Conservation (phyloP, 2,888 invertebrate genomes). For the Phymatocera aterrima region DNA sequence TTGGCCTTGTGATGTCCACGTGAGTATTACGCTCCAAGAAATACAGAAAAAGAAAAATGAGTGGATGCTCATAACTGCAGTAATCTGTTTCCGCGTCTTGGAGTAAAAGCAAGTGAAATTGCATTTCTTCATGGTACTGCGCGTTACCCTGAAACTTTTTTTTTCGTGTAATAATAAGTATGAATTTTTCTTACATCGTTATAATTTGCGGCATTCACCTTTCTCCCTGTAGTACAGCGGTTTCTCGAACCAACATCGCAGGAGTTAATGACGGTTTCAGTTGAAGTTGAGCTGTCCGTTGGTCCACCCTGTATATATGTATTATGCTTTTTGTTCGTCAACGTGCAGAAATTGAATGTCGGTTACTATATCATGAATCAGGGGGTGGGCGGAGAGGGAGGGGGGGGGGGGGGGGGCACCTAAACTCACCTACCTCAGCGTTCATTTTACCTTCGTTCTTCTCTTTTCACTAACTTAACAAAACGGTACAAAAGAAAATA, state of each 20-base stretch:
- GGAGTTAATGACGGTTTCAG: constrained; percentile 16
- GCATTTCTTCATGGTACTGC: neutral
- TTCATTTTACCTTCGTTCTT: neutral
- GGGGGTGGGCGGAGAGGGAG: no score
- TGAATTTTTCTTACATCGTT: neutral
- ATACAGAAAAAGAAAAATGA: neutral
- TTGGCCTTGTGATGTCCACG: neutral
- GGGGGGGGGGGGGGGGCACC: constrained; percentile 15
- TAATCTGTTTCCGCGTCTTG: neutral
- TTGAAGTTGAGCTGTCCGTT: neutral
- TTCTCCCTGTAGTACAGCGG: constrained; percentile 1
- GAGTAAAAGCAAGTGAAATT: neutral
- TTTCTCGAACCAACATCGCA: neutral
- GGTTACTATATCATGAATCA: neutral
- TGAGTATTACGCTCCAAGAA: neutral
- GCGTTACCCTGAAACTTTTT: neutral
- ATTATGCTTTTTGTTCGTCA: constrained; percentile 16
- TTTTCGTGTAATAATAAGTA: neutral
- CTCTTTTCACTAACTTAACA: constrained; percentile 24
- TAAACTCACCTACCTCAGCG: neutral
- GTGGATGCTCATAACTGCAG: neutral
- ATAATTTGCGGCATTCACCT: neutral
- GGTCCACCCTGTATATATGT: constrained; percentile 19
- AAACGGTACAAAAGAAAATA: constrained; percentile 34
- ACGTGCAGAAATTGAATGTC: constrained; percentile 24